phyloP scores from a whole-genome alignment of 2,797 vertebrate species.

The Octomys mimax region DNA sequence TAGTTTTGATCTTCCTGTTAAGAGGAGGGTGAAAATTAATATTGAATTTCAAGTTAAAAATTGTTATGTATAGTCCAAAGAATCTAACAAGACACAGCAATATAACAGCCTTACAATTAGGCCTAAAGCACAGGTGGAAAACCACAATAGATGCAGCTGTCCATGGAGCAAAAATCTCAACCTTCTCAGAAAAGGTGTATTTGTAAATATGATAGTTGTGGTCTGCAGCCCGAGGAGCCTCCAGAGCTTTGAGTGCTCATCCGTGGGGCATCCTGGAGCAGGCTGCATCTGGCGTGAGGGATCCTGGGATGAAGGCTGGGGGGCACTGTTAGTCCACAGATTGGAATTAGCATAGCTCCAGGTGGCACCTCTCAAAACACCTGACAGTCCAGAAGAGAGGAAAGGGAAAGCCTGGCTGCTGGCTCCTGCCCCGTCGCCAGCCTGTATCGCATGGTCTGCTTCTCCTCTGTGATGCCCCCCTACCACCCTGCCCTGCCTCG shows the following conservation, averaged over 20 bases:
- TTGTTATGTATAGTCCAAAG: neutral
- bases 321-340: neutral
- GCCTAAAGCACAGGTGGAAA: neutral
- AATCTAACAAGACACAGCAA: conserved; percentile 7
- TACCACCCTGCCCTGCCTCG: neutral
- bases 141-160: neutral
- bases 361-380: neutral
- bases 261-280: neutral
- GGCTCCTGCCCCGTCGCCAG: neutral
- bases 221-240: neutral
- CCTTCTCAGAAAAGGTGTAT: neutral
- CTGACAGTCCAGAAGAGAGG: neutral
- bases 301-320: neutral
- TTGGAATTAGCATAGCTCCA: neutral
- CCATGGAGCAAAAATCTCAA: neutral
- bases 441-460: neutral
- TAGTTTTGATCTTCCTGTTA: neutral
- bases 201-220: neutral
- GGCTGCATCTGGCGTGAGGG: neutral
- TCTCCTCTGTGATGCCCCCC: neutral
- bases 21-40: neutral
- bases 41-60: neutral
- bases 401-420: neutral
- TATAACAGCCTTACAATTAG: conserved; percentile 2
- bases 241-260: neutral